Percentiles rank a stretch among this genome's conserved stretches.
Conservation (phyloP, 1,140 invertebrate species). For the Ganaspis sp. region DNA sequence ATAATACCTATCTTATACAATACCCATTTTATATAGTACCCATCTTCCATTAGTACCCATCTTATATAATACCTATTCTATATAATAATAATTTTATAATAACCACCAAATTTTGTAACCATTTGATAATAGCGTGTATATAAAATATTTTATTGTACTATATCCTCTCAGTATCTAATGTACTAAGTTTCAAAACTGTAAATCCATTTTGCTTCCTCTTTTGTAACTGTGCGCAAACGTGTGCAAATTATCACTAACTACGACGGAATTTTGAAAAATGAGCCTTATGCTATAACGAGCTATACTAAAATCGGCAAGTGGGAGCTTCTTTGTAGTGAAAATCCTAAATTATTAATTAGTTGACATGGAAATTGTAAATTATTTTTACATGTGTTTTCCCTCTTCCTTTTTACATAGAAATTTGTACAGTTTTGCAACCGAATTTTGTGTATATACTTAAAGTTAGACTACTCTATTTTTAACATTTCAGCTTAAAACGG, state of each 20-base stretch:
- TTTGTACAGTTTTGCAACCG: conserved; percentile 12
- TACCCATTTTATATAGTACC: too few species aligned
- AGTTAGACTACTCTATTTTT: background rate
- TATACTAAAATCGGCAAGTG: background rate
- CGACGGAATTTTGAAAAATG: background rate
- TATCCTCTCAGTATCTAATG: background rate
- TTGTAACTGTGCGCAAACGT: background rate
- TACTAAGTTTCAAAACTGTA: background rate
- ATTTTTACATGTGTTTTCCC: background rate
- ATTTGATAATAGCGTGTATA: background rate
- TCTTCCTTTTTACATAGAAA: background rate
- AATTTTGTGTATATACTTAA: background rate
- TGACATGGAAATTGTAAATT: background rate
- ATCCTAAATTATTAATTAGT: background rate
- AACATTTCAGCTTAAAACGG: background rate
- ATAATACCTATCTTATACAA: too few species aligned
- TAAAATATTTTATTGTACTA: too few species aligned
- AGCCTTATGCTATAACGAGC: conserved; percentile 3
- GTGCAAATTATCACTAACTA: background rate
- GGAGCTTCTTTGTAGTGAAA: background rate
- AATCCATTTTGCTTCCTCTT: background rate
- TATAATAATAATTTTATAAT: too few species aligned
- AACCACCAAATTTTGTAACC: background rate
- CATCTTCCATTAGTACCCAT: too few species aligned
- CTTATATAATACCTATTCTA: too few species aligned